Conservation (phyloP, 1,140 invertebrate genomes). For the Pseudachorutes palmiensis region DNA sequence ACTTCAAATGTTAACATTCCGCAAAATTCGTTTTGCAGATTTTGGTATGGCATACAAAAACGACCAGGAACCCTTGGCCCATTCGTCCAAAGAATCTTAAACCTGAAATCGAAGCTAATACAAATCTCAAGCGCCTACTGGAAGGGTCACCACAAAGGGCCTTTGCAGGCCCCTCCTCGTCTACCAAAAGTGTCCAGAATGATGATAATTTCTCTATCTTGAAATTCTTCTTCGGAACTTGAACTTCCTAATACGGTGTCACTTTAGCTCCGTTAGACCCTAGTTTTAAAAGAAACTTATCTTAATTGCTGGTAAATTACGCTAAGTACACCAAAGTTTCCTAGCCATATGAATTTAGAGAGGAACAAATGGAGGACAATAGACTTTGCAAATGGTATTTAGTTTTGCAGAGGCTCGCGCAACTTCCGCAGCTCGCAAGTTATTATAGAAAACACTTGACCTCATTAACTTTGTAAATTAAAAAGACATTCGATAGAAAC, state of each 20-base stretch:
- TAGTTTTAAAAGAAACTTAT: too few species aligned
- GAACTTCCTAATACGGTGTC: too few species aligned
- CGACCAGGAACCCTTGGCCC: slow-evolving; percentile 29
- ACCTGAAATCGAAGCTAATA: slow-evolving; percentile 19
- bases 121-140: slow-evolving; percentile 32
- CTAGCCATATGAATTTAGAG: too few species aligned
- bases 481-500: too few species aligned
- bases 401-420: background rate
- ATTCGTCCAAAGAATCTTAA: slow-evolving; percentile 32
- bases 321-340: too few species aligned
- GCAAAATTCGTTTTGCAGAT: slow-evolving; percentile 22
- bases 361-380: background rate
- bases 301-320: too few species aligned
- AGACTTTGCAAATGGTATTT: background rate
- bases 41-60: slow-evolving; percentile 37
- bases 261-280: too few species aligned
- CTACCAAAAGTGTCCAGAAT: slow-evolving; percentile 15
- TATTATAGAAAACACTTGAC: too few species aligned
- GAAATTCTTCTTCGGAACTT: slow-evolving; percentile 28
- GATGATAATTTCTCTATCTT: slow-evolving; percentile 29
- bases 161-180: slow-evolving; percentile 17
- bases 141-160: slow-evolving; percentile 30
- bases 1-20: background rate
- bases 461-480: too few species aligned
- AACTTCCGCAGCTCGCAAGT: too few species aligned